Percentiles rank a stretch among this genome's conserved stretches.
Evolutionary conservation across 2,797 vertebrate genomes (phyloP).

Genomic region (Sebastes diaconus): DNA sequence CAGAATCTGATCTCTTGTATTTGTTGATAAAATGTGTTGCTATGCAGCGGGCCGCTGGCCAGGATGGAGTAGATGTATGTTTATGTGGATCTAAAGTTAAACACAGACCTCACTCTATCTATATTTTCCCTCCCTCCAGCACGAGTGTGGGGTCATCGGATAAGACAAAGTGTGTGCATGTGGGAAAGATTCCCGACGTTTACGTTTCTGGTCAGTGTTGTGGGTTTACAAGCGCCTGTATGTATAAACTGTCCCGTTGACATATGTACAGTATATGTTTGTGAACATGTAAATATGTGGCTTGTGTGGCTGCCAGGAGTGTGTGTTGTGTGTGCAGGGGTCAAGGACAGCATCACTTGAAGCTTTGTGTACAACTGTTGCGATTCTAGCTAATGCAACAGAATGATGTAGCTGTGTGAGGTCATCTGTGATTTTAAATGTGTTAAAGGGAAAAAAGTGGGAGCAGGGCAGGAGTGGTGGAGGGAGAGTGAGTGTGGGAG

Average conservation of each 20-base stretch:
- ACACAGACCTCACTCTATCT: constrained; percentile 33
- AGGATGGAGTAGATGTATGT: constrained; percentile 3
- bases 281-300: neutral
- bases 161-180: constrained; percentile 5
- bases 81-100: constrained; percentile 35
- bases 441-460: neutral
- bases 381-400: neutral
- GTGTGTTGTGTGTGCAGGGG: neutral
- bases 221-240: neutral
- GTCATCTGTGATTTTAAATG: constrained; percentile 22
- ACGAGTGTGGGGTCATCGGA: constrained; percentile 29
- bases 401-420: constrained; percentile 12
- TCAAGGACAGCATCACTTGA: neutral
- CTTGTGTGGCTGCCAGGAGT: neutral
- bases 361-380: neutral
- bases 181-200: constrained; percentile 18
- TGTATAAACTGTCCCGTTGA: neutral
- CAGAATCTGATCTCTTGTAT: constrained; percentile 19
- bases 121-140: constrained; percentile 36
- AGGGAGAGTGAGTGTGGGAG: neutral
- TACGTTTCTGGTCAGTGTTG: neutral
- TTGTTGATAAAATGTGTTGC: constrained; percentile 43
- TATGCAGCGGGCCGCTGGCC: neutral
- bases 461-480: neutral
- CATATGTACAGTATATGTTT: neutral